Base-by-base conservation (phyloP, 2,888 invertebrate genomes). In the Drosophila cracens region DNA sequence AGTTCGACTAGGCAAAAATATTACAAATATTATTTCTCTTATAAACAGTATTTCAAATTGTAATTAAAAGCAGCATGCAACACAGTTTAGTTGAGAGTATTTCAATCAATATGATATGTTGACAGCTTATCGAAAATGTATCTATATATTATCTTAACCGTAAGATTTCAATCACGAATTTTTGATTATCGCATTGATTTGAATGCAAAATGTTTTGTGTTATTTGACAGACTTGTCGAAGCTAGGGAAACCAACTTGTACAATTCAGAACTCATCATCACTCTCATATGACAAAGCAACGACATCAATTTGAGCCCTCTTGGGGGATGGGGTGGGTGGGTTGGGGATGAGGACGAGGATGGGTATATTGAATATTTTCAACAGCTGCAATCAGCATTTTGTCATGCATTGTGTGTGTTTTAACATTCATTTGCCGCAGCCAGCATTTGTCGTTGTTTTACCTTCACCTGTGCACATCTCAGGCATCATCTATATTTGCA, bases 331-430 rank as follows among this genome's bases (percentile, higher is more conserved):
- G 18, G 1, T 5, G 34, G 16, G 16, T 16, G n/a, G 13, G 38
- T n/a, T 27, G n/a, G 29, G 25, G 3, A 6, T 29, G 29, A 11
- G 3, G 7, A 4, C 7, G n/a, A 2, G 4, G 6, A 7, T 33
- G 11, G 11, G 5, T 36, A 5, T 13, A 34, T 33, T 29, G 31
- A 40, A 52, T 59, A 33, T 73, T 73, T 51, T 68, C 49, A 64
- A 58, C 63, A 80, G 61, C 21, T 59, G 62, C 78, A 78, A 81
- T 78, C 81, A 78, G 62, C 64, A 78, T 71, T 81, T 81, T 78
- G 81, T 78, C 81, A 68, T 70, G 59, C 59, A 76, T 68, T 74
- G 75, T 68, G 76, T 74, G 62, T 56, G 48, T 63, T 62, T 49
- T 64, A 70, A 63, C 77, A 77, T 77, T 77, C 76, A 77, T 76